A percentile compares a stretch with the other conserved stretches of the same genome.
Conservation (phyloP, 2,797 vertebrate genomes). For the Cyclura pinguis region DNA sequence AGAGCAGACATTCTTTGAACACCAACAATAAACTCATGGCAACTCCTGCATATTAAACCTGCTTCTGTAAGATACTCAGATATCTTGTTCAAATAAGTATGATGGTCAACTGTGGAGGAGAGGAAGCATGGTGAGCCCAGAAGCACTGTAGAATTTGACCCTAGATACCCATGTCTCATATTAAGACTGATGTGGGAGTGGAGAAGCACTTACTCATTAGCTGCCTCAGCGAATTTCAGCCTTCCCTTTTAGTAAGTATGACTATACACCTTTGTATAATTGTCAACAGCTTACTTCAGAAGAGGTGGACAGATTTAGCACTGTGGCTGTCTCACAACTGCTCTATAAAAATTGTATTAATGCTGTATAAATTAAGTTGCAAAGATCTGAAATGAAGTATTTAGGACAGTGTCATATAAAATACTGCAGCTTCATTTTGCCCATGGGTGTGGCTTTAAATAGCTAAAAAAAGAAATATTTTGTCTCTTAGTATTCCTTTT, state of each 20-base stretch:
- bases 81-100: conserved; percentile 4
- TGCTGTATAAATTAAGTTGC: neutral
- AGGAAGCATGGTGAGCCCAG: neutral
- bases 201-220: neutral
- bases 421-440: neutral
- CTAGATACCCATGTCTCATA: neutral
- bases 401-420: neutral
- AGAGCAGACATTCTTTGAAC: neutral
- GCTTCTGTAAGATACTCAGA: neutral
- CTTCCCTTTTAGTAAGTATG: neutral
- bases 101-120: neutral
- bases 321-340: neutral
- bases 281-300: neutral
- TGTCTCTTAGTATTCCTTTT: neutral
- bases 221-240: neutral
- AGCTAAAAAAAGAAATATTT: neutral
- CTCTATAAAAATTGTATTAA: neutral
- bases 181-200: no score
- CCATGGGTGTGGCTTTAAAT: neutral
- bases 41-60: neutral
- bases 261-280: neutral
- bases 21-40: neutral
- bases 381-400: neutral
- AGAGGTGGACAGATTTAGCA: neutral
- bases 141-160: neutral